A percentile compares a stretch with the other conserved stretches of the same genome.
Conservation (phyloP, 2,113 vertebrate genomes). For the Uria lomvia region DNA sequence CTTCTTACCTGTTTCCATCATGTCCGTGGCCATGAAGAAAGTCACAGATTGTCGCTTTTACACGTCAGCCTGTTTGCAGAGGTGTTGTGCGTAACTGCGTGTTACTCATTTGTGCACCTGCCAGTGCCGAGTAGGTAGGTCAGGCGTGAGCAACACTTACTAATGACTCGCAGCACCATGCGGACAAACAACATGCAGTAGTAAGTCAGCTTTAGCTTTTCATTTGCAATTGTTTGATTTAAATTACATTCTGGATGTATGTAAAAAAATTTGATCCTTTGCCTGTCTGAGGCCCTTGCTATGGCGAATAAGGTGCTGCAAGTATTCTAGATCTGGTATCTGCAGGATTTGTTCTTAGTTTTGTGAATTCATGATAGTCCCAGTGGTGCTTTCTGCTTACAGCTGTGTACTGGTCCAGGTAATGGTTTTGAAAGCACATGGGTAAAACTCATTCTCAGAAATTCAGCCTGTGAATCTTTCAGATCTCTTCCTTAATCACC, state of each 20-base stretch:
- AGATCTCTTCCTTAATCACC: background rate
- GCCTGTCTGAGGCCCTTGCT: background rate
- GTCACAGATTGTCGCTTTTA: background rate
- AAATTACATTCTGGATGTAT: background rate
- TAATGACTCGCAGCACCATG: background rate
- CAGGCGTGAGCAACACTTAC: background rate
- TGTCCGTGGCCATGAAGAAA: accelerated
- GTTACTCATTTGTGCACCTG: background rate
- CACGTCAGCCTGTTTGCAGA: background rate
- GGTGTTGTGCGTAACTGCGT: background rate
- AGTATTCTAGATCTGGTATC: background rate
- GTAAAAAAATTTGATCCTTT: background rate
- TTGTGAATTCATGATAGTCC: background rate
- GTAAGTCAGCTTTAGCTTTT: background rate
- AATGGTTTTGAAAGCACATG: background rate
- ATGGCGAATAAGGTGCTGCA: background rate
- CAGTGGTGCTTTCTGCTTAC: background rate
- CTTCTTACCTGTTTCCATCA: background rate
- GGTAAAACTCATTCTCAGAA: background rate
- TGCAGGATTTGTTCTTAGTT: background rate
- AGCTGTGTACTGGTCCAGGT: background rate
- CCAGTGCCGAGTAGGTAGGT: background rate
- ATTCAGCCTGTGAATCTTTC: background rate
- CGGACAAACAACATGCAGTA: background rate
- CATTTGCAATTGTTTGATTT: background rate